Evolutionary conservation across 30 jellyfish, hydroid and myxozoan genomes (phyloP), one percentile per base, ranked within the genome.

Genomic region (Clytia hemisphaerica): DNA sequence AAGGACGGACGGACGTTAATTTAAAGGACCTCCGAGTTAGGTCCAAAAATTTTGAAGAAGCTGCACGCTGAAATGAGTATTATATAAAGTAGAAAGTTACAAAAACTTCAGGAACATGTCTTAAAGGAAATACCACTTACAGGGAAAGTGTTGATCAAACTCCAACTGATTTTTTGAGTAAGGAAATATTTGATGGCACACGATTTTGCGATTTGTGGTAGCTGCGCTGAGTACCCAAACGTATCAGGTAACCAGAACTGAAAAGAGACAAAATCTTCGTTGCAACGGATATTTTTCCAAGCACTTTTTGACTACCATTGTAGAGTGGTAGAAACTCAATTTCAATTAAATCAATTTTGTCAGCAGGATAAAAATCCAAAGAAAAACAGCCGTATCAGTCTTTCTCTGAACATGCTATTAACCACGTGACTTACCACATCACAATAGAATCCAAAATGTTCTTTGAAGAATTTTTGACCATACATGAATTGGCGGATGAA

Each of bases 171-270:
- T 58, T 86, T 86, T 54, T 86, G 96, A 19, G 94, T 86, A 21
- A 79, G 83, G 50, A 86, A 86, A 66, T 86, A 69, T 16, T 86
- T 75, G 65, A 86, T 86, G 4, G 94, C 96, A 73, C 92, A 67
- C 32, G 67, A 83, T 22, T 34, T 33, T 61, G 74, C 67, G 3
- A 86, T 73, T 40, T 86, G 96, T 25, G 96, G 96, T 31, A 86
- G 38, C 51, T 86, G 96, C 5, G 96, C 83, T 2, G 96, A 86
- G 58, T 86, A 86, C 18, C 96, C 96, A 68, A 86, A 86, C 9
- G 96, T 86, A 59, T 86, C 96, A 12, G 96, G 96, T 28, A 86
- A 69, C 96, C 96, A 86, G 67, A 86, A 79, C 96, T 86, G 58
- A n/a, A 72, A 51, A 21, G 42, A 36, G 55, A 59, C 4, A 19